Conservation (phyloP, 2,113 vertebrate genomes). For the Hoplias malabaricus region DNA sequence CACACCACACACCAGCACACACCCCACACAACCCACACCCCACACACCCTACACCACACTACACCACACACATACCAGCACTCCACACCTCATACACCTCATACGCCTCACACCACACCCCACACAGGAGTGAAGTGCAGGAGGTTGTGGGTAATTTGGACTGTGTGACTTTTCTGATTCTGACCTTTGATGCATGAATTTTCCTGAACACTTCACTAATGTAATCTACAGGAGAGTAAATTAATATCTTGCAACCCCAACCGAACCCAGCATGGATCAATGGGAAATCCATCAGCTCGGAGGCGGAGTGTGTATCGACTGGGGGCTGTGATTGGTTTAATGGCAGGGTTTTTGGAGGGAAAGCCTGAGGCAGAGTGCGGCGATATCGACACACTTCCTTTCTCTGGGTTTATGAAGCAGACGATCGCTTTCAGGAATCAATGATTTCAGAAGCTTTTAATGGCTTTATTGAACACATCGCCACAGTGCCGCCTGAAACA, state of each 20-base stretch:
- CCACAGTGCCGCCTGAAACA: slow-evolving; percentile 36
- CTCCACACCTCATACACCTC: too few species aligned
- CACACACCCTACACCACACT: too few species aligned
- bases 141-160: too few species aligned
- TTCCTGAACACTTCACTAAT: background rate
- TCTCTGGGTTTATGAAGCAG: background rate
- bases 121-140: too few species aligned
- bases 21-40: too few species aligned
- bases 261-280: background rate
- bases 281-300: background rate
- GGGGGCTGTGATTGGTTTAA: background rate
- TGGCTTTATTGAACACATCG: slow-evolving; percentile 68
- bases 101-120: too few species aligned
- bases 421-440: slow-evolving; percentile 58
- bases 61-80: too few species aligned
- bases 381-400: slow-evolving; percentile 7
- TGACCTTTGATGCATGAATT: background rate
- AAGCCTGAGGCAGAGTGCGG: background rate
- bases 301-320: background rate
- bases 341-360: background rate
- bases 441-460: slow-evolving; percentile 70
- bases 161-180: background rate
- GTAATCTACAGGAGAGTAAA: background rate
- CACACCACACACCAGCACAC: too few species aligned
- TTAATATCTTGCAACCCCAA: background rate